Base-by-base conservation (phyloP, 2,888 invertebrate genomes). In the Drosophila flavopinicola region DNA sequence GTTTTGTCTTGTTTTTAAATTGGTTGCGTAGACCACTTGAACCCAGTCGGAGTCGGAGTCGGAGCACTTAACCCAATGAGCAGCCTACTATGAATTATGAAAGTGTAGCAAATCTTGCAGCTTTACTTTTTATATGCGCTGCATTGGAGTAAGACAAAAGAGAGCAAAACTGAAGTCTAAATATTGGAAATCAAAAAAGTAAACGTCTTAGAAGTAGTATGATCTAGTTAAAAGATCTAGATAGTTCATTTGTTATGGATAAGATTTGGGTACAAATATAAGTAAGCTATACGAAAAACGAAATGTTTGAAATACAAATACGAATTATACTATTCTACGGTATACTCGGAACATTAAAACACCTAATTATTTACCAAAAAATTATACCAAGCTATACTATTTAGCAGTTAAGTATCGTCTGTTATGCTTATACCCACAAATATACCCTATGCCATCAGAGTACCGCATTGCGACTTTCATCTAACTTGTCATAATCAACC, bases 1-100 rank as follows among this genome's bases (percentile, higher is more conserved):
- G 9, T 41, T 32, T 35, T 42, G 45, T 11, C 32, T 32, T 37
- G 13, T 24, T 27, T 56, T 60, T 82, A 85, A 85, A 80, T 80
- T 80, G 79, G 58, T 65, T 47, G 49, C 66, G 72, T 70, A 83
- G 83, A 83, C 83, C 68, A 83, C 83, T 83, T 83, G 85, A 83
- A 63, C 84, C 51, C 76, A 42, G 56, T 54, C 59, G 41, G 49
- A 56, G 37, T 39, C 61, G 58, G 27, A 37, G 17, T 37, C 15
- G 10, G 15, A 49, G 47, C 67, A 79, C 84, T 75, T 69, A 59
- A 67, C 69, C 63, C 66, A 65, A 69, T 74, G 58, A 71, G 71
- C 58, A 65, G 58, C 37, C 49, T 11, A 52, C 48, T 64, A 58
- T 52, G 37, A 67, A 53, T 67, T 64, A 72, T 58, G 58, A 70